Evolutionary conservation across 2,888 invertebrate genomes (phyloP).

Genomic region (Endotricha flammealis): DNA sequence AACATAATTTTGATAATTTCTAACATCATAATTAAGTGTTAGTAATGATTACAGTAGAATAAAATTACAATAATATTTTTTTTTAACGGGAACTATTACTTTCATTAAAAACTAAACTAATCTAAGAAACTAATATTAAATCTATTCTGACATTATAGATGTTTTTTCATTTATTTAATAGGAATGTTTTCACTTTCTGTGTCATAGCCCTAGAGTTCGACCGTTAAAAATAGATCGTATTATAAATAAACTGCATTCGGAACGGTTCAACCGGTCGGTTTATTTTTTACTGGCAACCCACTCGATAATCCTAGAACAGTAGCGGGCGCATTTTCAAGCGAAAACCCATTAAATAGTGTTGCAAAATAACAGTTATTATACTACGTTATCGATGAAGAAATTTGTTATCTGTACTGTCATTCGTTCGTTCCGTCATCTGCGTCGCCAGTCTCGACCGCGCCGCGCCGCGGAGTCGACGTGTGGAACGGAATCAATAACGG

Average conservation of each 20-base stretch:
- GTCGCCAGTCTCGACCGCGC: constrained; percentile 41
- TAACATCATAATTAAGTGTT: too few species aligned
- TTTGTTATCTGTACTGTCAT: constrained; percentile 36
- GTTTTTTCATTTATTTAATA: constrained; percentile 4
- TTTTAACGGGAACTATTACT: too few species aligned
- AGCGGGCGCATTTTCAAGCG: constrained; percentile 10
- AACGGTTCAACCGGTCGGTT: constrained; percentile 5
- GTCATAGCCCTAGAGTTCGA: constrained; percentile 11
- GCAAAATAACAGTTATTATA: constrained; percentile 38
- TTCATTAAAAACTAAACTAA: too few species aligned
- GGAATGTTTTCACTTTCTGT: constrained; percentile 7
- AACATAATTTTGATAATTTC: too few species aligned
- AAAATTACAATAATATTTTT: too few species aligned
- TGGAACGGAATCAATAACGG: constrained; percentile 38
- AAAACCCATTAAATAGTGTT: constrained; percentile 25
- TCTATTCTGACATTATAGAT: too few species aligned
- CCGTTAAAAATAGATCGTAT: constrained; percentile 8
- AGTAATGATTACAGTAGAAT: too few species aligned
- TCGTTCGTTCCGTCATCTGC: constrained; percentile 18
- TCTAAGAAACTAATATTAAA: too few species aligned
- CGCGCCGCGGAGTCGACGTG: constrained; percentile 40
- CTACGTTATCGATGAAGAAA: constrained; percentile 54
- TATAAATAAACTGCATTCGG: constrained; percentile 12
- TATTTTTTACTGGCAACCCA: constrained; percentile 11
- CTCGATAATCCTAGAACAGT: constrained; percentile 3